Evolutionary conservation across 2,797 vertebrate genomes (phyloP).

Genomic region (Chaetodon trifasciatus): DNA sequence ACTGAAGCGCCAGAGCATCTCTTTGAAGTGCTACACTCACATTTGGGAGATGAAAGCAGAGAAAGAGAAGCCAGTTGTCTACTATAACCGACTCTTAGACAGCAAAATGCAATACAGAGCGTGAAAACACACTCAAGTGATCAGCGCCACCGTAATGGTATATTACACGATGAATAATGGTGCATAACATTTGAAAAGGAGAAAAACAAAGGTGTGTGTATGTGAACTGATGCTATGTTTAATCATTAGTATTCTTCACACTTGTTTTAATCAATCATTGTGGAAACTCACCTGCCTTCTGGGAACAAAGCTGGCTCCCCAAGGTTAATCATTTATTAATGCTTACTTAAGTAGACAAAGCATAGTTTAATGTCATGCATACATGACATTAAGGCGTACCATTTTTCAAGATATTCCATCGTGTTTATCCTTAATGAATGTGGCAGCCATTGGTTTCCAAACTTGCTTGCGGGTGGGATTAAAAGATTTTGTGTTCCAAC

Average conservation of each 20-base stretch:
- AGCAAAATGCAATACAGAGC: conserved; percentile 27
- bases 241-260: neutral
- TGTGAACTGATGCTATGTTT: neutral
- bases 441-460: neutral
- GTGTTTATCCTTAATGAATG: neutral
- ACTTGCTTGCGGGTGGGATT: too few species aligned
- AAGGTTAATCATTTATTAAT: neutral
- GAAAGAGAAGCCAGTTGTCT: conserved; percentile 19
- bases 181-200: neutral
- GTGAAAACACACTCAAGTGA: neutral
- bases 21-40: conserved; percentile 50
- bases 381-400: neutral
- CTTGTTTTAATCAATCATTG: neutral
- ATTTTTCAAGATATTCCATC: neutral
- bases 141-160: neutral
- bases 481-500: neutral
- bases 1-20: conserved; percentile 30
- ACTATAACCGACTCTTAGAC: conserved; percentile 27
- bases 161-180: neutral
- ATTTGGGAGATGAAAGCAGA: conserved; percentile 58
- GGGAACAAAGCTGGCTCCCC: neutral
- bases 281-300: neutral
- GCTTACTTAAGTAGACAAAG: neutral
- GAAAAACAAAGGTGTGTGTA: neutral
- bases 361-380: neutral